phyloP scores from a whole-genome alignment of 1,140 invertebrate genomes.

The Bursaphelenchus mucronatus region DNA sequence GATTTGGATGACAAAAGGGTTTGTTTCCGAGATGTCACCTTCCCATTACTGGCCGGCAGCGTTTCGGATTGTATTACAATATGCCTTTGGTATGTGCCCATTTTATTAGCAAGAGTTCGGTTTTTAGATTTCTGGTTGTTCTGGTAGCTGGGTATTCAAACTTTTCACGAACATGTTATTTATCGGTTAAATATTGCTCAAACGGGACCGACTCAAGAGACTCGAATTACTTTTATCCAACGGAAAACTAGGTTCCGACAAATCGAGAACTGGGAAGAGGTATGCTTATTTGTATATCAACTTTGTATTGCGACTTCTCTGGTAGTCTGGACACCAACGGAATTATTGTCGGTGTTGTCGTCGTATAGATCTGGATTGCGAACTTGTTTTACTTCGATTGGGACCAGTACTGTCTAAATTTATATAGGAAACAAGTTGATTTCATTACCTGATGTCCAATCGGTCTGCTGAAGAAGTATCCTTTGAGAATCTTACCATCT shows the following conservation, averaged over 20 bases:
- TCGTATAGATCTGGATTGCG: constrained; percentile 29
- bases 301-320: constrained; percentile 28
- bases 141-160: constrained; percentile 83
- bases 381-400: constrained; percentile 54
- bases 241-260: constrained; percentile 74
- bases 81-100: constrained; percentile 79
- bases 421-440: background rate
- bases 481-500: constrained; percentile 43
- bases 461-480: constrained; percentile 51
- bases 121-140: constrained; percentile 82
- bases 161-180: constrained; percentile 83
- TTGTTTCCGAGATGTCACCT: constrained; percentile 85
- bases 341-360: constrained; percentile 45
- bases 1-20: constrained; percentile 74
- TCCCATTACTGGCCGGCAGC: constrained; percentile 91
- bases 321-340: constrained; percentile 54
- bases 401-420: constrained; percentile 53
- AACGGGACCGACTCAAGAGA: constrained; percentile 65
- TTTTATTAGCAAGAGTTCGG: constrained; percentile 16
- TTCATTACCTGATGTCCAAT: constrained; percentile 45
- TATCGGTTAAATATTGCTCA: constrained; percentile 73
- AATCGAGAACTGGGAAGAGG: constrained; percentile 81
- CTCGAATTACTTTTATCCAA: constrained; percentile 74
- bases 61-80: constrained; percentile 93
- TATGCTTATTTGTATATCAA: constrained; percentile 39